These are phyloP conservation scores for Perdita meconis DNA, from an alignment of 2,888 invertebrate species.

Conservation along the genomic window DNA sequence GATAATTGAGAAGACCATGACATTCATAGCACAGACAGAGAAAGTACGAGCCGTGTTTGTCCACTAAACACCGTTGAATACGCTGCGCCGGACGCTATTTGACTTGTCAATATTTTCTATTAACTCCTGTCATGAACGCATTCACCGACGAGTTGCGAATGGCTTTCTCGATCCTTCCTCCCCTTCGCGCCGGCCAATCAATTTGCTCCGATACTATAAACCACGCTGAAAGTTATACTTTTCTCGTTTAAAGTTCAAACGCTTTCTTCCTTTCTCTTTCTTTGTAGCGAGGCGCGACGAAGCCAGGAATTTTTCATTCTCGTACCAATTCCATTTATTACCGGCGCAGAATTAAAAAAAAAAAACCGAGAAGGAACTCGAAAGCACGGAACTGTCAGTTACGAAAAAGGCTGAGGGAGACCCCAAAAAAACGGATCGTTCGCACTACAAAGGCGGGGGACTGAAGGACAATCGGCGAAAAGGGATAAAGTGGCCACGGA, in stretches of 20 bases:
- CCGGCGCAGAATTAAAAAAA: conserved; percentile 9
- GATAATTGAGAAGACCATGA: not conserved
- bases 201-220: not conserved
- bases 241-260: not conserved
- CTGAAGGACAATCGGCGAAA: conserved; percentile 11
- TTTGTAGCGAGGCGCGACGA: not conserved
- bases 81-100: conserved; percentile 1
- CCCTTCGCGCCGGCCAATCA: conserved; percentile 1
- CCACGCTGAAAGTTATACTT: not conserved
- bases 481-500: conserved; percentile 26
- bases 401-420: not conserved
- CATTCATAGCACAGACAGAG: not conserved
- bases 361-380: conserved; percentile 9
- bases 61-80: not conserved
- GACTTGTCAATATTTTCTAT: conserved; percentile 30
- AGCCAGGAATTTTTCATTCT: not conserved
- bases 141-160: conserved; percentile 9
- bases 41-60: not conserved
- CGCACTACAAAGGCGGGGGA: not conserved
- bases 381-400: conserved; percentile 8
- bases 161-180: conserved; percentile 11
- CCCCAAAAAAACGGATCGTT: conserved; percentile 9
- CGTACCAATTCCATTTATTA: not conserved
- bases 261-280: no score
- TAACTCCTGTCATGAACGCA: conserved; percentile 2